Evolutionary conservation across 1,140 invertebrate genomes (phyloP).

Genomic region (Hestina assimilis): DNA sequence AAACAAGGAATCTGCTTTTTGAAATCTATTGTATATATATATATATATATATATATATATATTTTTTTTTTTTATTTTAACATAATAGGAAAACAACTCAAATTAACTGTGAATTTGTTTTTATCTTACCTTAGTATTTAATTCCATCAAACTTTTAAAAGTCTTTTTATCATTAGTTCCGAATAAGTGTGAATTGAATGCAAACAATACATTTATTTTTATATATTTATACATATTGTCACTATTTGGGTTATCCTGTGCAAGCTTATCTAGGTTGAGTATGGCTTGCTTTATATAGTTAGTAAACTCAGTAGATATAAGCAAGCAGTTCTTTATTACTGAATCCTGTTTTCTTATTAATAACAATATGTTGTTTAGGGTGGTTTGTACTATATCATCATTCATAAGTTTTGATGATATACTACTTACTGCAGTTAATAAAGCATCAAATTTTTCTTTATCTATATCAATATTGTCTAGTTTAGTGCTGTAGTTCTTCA

Average conservation of each 20-base stretch:
- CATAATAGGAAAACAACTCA: too few species aligned
- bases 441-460: constrained; percentile 48
- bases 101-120: too few species aligned
- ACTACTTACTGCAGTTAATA: constrained; percentile 51
- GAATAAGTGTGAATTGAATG: constrained; percentile 87
- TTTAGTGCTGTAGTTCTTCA: constrained; percentile 35
- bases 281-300: constrained; percentile 84
- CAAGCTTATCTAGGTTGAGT: constrained; percentile 81
- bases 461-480: constrained; percentile 39
- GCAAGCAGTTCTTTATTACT: constrained; percentile 81
- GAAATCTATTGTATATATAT: too few species aligned
- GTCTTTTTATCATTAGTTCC: constrained; percentile 88
- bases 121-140: constrained; percentile 87
- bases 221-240: constrained; percentile 82
- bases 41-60: too few species aligned
- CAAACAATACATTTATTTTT: constrained; percentile 85
- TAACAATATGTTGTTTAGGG: constrained; percentile 81
- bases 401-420: constrained; percentile 63
- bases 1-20: too few species aligned
- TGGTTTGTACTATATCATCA: constrained; percentile 71
- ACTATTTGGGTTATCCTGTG: constrained; percentile 78
- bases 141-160: constrained; percentile 84
- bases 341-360: constrained; percentile 79
- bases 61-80: too few species aligned
- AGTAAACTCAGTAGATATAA: constrained; percentile 85